Percentiles rank a stretch among this genome's conserved stretches.
Evolutionary conservation across 2,113 vertebrate species (phyloP).

Genomic region (Thunnus maccoyii): DNA sequence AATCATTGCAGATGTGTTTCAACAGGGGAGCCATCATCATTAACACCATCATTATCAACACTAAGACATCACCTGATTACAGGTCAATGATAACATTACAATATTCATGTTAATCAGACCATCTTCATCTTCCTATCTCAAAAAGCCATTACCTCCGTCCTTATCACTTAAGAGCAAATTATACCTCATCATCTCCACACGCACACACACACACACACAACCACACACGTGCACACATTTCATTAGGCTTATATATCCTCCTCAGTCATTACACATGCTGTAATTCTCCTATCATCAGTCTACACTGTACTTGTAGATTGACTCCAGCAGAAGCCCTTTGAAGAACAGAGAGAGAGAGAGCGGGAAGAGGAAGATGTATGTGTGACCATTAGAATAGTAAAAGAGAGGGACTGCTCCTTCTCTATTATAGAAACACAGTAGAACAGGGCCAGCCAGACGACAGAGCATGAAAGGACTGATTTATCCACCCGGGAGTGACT

Average conservation of each 20-base stretch:
- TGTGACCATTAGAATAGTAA: conserved; percentile 72
- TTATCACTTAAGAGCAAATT: conserved; percentile 78
- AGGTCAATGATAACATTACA: conserved; percentile 62
- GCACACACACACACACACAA: not conserved
- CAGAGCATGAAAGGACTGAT: conserved; percentile 81
- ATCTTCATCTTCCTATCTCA: conserved; percentile 65
- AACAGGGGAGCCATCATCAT: conserved; percentile 44
- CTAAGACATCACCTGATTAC: conserved; percentile 52
- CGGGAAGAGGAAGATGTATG: conserved; percentile 25
- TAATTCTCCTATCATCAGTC: conserved; percentile 44
- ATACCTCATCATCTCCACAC: conserved; percentile 48
- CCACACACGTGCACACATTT: conserved; percentile 28
- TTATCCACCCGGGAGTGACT: conserved; percentile 73
- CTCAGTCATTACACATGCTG: conserved; percentile 50
- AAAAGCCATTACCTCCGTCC: conserved; percentile 71
- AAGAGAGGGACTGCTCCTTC: conserved; percentile 66
- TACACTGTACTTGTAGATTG: conserved; percentile 50
- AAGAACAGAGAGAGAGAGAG: conserved; percentile 43
- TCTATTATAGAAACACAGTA: conserved; percentile 74
- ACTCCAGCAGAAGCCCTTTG: conserved; percentile 63
- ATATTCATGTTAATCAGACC: conserved; percentile 63
- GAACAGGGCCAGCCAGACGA: conserved; percentile 74
- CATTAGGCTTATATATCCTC: conserved; percentile 45
- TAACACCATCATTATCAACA: conserved; percentile 52
- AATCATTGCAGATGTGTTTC: conserved; percentile 10